Evolutionary conservation across 2,888 invertebrate species (phyloP), one percentile per base, ranked within the genome.

Genomic region (Yponomeuta evonymella): DNA sequence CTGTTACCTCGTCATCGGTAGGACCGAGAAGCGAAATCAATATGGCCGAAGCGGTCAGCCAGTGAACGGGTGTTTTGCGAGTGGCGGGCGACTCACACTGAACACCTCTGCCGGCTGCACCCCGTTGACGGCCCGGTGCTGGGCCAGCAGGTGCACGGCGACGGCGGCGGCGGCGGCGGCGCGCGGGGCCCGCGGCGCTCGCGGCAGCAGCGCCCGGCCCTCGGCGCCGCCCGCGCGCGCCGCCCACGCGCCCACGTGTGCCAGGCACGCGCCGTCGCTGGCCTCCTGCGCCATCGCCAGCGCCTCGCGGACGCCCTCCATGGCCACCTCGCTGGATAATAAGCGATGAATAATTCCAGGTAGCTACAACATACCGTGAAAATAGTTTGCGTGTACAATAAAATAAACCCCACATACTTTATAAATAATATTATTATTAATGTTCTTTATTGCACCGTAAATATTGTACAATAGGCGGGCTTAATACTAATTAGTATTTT

Each of bases 281-380:
- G 96, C 95, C 87, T 97, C 97, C 84, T 98, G 98, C 4, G 98
- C 97, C 81, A 97, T 93, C 86, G 95, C 95, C 71, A 98, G 95
- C 11, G 97, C 96, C 89, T 98, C 98, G 76, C 95, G 95, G n/a
- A 98, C 93, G 23, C 97, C 95, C 72, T 95, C 94, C 80, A 96
- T 87, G 0, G 97, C 97, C 82, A 97, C 95, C 69, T 95, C 93
- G 74, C 96, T 97, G 90, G 76, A 83, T 82, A 33, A 43, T 43
- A 58, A 12, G 51, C 12, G 51, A 51, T 51, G 10, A 33, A 33
- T 33, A 33, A 33, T 33, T 2, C 33, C 5, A 33, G 33, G 33
- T 33, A 23, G 23, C 23, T 23, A 33, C 33, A 33, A 33, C 33
- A 33, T 5, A 1, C 33, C 33, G 33, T 33, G 33, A 33, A 33